Percentiles rank a stretch among this genome's conserved stretches.
Conservation (phyloP, 1,140 invertebrate species). For the Arion vulgaris region DNA sequence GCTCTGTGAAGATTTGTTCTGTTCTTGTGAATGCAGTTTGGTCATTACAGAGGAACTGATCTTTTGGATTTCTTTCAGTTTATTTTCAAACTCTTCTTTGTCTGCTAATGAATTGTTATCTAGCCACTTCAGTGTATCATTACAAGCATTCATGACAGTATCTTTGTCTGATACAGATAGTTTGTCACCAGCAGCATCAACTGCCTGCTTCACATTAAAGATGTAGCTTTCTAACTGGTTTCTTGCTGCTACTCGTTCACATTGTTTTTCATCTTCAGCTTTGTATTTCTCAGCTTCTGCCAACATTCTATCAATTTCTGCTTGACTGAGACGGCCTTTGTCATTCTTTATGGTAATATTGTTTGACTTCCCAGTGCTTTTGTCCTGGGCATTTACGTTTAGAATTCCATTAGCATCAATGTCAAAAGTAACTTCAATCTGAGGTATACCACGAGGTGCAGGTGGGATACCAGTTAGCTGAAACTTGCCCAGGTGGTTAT, state of each 20-base stretch:
- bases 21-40: conserved; percentile 55
- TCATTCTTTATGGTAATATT: conserved; percentile 75
- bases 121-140: conserved; percentile 72
- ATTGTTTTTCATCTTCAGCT: conserved; percentile 71
- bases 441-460: conserved; percentile 76
- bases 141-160: conserved; percentile 75
- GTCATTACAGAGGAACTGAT: conserved; percentile 62
- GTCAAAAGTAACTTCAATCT: conserved; percentile 1
- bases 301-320: conserved; percentile 76
- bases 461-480: conserved; percentile 89
- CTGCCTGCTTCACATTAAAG: conserved; percentile 57
- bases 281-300: conserved; percentile 76
- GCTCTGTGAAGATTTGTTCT: conserved; percentile 41
- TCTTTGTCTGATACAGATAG: conserved; percentile 78
- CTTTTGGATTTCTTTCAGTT: conserved; percentile 70
- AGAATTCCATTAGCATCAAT: conserved; percentile 5
- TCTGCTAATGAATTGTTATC: conserved; percentile 73
- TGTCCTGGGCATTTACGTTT: conserved; percentile 80
- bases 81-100: conserved; percentile 72
- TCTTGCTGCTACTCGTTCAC: conserved; percentile 60
- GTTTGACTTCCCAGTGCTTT: conserved; percentile 84
- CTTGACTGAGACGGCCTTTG: conserved; percentile 63
- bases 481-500: conserved; percentile 46
- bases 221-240: conserved; percentile 84
- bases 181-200: conserved; percentile 73